phyloP scores from a whole-genome alignment of 2,113 vertebrate genomes.

The Platysteira castanea region DNA sequence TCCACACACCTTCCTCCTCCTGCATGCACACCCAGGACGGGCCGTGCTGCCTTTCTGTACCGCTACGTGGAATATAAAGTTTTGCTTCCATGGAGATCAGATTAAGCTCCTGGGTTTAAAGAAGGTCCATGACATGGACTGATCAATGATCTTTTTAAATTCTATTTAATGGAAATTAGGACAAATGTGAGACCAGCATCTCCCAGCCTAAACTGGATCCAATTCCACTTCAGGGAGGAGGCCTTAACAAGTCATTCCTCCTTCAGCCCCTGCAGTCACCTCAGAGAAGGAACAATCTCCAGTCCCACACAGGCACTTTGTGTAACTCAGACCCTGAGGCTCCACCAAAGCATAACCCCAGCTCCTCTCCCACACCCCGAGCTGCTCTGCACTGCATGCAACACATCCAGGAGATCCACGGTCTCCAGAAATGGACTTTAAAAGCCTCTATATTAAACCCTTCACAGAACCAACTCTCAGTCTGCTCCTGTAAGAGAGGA shows the following conservation, averaged over 20 bases:
- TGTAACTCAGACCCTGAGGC: not conserved
- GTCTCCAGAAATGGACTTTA: not conserved
- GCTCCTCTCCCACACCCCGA: fast-evolving
- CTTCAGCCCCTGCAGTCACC: not conserved
- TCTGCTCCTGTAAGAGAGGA: not conserved
- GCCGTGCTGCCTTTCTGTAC: not conserved
- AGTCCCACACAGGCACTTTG: not conserved
- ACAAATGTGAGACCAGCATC: not conserved
- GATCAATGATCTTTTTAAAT: not conserved
- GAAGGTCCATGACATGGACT: not conserved
- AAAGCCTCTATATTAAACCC: not conserved
- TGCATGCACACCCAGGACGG: not conserved
- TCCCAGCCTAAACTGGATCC: not conserved
- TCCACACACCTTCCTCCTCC: not conserved
- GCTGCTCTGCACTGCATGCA: not conserved
- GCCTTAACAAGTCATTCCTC: not conserved
- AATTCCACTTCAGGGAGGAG: not conserved
- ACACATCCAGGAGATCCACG: not conserved
- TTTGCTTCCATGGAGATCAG: not conserved
- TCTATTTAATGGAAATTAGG: not conserved
- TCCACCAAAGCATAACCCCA: not conserved
- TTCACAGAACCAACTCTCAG: not conserved
- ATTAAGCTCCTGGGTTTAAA: not conserved
- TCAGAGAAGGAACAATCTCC: not conserved
- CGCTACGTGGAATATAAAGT: not conserved